phyloP scores from a whole-genome alignment of 2,888 invertebrate species.

The Ecliptopera silaceata region DNA sequence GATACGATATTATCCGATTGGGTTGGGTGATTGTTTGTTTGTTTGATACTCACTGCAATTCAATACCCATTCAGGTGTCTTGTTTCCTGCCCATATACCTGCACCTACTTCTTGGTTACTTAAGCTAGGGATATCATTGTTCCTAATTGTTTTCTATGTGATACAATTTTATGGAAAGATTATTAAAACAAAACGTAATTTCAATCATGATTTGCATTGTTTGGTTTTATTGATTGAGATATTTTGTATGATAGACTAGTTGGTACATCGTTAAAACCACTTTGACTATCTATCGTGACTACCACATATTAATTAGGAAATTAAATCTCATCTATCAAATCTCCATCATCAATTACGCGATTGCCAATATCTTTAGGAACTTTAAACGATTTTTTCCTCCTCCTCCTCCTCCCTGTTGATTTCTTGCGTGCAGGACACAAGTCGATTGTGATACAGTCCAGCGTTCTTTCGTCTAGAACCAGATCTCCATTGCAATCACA shows the following conservation, averaged over 20 bases:
- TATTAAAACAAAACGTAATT: too few relatives aligned
- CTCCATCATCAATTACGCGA: slow-evolving; percentile 20
- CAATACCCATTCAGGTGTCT: slow-evolving; percentile 19
- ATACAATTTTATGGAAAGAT: too few relatives aligned
- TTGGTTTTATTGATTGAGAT: too few relatives aligned
- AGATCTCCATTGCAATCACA: slow-evolving; percentile 64
- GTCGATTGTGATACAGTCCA: slow-evolving; percentile 40
- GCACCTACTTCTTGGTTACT: slow-evolving; percentile 12
- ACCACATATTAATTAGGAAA: too few relatives aligned
- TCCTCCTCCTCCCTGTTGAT: slow-evolving; percentile 18
- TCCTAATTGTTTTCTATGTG: neutral
- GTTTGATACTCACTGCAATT: slow-evolving; percentile 2
- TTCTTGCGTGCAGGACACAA: slow-evolving; percentile 37
- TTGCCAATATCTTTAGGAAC: slow-evolving; percentile 13
- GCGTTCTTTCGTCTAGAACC: slow-evolving; percentile 48
- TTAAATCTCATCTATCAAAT: slow-evolving; percentile 12
- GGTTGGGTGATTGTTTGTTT: slow-evolving; percentile 2
- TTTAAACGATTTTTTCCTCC: slow-evolving; percentile 7
- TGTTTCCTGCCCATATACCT: slow-evolving; percentile 5
- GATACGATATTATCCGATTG: slow-evolving; percentile 5
- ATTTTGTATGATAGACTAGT: too few relatives aligned
- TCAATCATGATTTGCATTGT: too few relatives aligned
- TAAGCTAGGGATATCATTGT: neutral
- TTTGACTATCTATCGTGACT: too few relatives aligned
- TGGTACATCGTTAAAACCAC: too few relatives aligned